phyloP scores from a whole-genome alignment of 1,140 invertebrate genomes.

The Sweltsa coloradensis region DNA sequence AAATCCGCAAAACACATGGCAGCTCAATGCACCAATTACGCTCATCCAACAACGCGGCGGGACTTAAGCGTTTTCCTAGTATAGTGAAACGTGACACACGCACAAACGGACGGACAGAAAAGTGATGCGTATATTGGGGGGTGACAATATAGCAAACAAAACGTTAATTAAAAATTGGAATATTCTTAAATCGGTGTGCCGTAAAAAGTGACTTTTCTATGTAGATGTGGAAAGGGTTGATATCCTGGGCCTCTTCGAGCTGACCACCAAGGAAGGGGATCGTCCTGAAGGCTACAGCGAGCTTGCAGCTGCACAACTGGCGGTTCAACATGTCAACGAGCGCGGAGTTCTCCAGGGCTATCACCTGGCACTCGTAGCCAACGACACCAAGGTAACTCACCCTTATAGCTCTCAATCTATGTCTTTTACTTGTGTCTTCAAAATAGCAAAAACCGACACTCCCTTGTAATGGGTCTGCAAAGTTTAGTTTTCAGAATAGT shows the following conservation, averaged over 20 bases:
- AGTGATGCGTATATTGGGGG: no score
- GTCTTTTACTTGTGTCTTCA: background rate
- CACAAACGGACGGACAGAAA: no score
- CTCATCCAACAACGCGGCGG: no score
- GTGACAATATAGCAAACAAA: no score
- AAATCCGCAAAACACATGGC: no score
- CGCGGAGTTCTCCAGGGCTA: conserved; percentile 53
- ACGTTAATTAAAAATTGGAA: no score
- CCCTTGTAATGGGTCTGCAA: background rate
- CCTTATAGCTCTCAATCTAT: no score
- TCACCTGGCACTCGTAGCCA: conserved; percentile 54
- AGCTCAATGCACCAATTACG: no score
- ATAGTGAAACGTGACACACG: no score
- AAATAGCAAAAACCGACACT: background rate
- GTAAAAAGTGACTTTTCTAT: no score
- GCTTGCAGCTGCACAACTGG: conserved; percentile 56
- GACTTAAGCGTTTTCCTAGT: no score
- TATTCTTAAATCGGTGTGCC: no score
- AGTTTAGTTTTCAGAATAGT: background rate
- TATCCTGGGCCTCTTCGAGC: conserved; percentile 63
- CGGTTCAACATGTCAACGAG: conserved; percentile 59
- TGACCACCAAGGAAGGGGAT: conserved; percentile 42
- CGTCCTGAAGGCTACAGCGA: conserved; percentile 58
- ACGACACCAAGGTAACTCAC: conserved; percentile 64
- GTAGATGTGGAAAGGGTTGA: conserved; percentile 33